A percentile compares a stretch with the other conserved stretches of the same genome.
Conservation (phyloP, 2,113 vertebrate species). For the Clarias batrachus region DNA sequence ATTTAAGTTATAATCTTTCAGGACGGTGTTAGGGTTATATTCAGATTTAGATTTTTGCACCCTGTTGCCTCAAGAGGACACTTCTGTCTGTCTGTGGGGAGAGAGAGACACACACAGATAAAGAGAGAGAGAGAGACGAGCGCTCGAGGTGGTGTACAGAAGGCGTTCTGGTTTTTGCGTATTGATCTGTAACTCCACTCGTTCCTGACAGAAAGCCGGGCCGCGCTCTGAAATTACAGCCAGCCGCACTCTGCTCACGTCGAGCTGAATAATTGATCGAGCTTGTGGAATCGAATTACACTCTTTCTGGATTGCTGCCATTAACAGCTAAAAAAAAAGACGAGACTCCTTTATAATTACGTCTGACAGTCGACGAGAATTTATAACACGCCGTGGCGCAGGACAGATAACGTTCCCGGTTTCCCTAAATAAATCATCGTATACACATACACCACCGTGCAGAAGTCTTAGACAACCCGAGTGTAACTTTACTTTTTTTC, state of each 20-base stretch:
- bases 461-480: no score
- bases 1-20: neutral
- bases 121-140: neutral
- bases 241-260: slow-evolving; percentile 50
- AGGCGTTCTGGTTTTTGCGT: neutral
- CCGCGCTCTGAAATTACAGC: slow-evolving; percentile 73
- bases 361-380: slow-evolving; percentile 3
- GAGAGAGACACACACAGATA: neutral
- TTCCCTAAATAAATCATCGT: neutral
- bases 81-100: no score
- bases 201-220: slow-evolving; percentile 35
- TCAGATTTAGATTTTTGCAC: neutral
- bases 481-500: no score
- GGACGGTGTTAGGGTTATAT: neutral
- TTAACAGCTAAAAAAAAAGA: slow-evolving; percentile 27
- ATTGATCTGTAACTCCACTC: slow-evolving; percentile 38
- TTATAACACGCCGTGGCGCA: neutral
- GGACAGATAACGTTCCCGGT: neutral
- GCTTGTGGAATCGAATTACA: slow-evolving; percentile 72
- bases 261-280: slow-evolving; percentile 76
- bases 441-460: no score
- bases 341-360: slow-evolving; percentile 1
- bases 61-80: neutral
- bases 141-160: neutral
- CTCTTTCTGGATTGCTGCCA: slow-evolving; percentile 51